Base-by-base conservation (phyloP, 2,113 vertebrate species). In the Hippocampus guttulatus region DNA sequence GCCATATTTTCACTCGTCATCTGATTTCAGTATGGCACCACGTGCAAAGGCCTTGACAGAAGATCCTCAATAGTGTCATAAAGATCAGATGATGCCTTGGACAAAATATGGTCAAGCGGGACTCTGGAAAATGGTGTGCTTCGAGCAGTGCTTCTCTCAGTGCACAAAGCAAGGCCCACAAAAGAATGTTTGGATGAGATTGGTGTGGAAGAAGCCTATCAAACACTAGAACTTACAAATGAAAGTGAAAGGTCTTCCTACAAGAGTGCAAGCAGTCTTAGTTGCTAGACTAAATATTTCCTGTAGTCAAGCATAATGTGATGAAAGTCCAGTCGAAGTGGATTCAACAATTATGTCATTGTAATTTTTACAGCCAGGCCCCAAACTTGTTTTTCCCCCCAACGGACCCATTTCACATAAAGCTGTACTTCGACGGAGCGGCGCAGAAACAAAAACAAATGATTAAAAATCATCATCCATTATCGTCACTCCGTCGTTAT, bases 1-100 rank as follows among this genome's bases (percentile, higher is more conserved):
- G 0, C 8, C 1, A 6, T 61, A 33, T 30, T 61, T 41, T 64
- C 14, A 33, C 27, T 63, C 41, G 20, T n/a, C 18, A 21, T 64
- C 2, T 43, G 38, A 64, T 64, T 64, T 41, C 33, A 41, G 21
- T 12, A 64, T 20, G 23, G 25, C 43, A 69, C 12, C 27, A 30
- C 18, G n/a, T 43, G 45, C 57, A 20, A 51, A 68, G 38, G 23
- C 54, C 15, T 6, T 69, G 68, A 69, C 49, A 69, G 66, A 30
- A 66, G 49, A 73, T 73, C 47, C 23, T 30, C 77, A 75, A 77
- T 75, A 38, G 72, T 66, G 71, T 21, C 16, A 52, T 52, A 52
- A 27, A 58, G 25, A 58, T 58, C 23, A 23, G 2, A 55, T n/a
- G 51, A 51, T 20, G 49, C 49, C 49, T 52, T 21, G 51, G 51